A percentile compares a stretch with the other conserved stretches of the same genome.
phyloP scores from a whole-genome alignment of 2,888 invertebrate species.

The Pharmacophagus antenor region DNA sequence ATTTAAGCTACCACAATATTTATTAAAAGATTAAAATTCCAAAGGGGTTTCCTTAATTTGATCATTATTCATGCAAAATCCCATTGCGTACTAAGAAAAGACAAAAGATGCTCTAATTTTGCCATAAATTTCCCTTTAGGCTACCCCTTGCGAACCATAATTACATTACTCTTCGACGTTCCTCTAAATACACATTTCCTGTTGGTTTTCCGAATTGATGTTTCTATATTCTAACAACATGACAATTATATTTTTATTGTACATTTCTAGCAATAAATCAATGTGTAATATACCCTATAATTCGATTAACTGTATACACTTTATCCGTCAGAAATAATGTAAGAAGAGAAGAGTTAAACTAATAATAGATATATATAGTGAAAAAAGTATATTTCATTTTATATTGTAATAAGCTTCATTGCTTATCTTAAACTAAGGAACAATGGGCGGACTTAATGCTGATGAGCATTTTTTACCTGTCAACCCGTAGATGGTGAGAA shows the following conservation, averaged over 20 bases:
- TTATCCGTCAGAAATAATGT: too few species aligned
- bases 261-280: too few species aligned
- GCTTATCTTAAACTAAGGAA: too few species aligned
- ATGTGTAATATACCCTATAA: too few species aligned
- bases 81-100: slow-evolving; percentile 40
- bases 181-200: slow-evolving; percentile 28
- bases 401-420: too few species aligned
- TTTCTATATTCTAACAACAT: background rate
- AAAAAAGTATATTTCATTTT: too few species aligned
- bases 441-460: too few species aligned
- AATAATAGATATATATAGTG: too few species aligned
- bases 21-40: slow-evolving; percentile 23
- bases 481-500: too few species aligned
- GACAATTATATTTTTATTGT: background rate
- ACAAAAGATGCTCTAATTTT: slow-evolving; percentile 42
- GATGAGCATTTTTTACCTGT: too few species aligned
- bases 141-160: slow-evolving; percentile 37
- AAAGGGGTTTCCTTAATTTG: slow-evolving; percentile 28
- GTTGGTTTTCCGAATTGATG: background rate
- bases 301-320: too few species aligned
- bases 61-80: slow-evolving; percentile 39
- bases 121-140: slow-evolving; percentile 38
- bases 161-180: slow-evolving; percentile 37
- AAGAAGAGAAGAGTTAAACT: too few species aligned
- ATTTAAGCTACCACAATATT: slow-evolving; percentile 15